These are phyloP conservation scores for Cephalotes varians DNA, from an alignment of 2,888 invertebrate genomes.

Conservation along the genomic window DNA sequence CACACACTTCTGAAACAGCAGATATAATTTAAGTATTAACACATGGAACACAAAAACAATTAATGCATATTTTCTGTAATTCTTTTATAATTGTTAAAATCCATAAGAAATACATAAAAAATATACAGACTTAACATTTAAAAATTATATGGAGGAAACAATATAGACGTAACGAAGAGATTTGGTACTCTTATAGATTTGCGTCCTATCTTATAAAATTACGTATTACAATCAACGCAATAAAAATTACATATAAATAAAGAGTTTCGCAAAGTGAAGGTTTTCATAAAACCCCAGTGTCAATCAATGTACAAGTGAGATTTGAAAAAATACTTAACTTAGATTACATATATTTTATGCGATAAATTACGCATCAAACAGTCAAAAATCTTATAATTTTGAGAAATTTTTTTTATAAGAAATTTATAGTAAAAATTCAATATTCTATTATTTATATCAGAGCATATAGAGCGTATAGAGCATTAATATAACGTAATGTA, in stretches of 20 bases:
- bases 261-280: slow-evolving; percentile 11
- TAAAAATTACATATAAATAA: slow-evolving; percentile 48
- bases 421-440: slow-evolving; percentile 22
- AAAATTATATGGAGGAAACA: slow-evolving; percentile 25
- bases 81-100: slow-evolving; percentile 33
- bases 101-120: slow-evolving; percentile 48
- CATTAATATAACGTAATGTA: slow-evolving; percentile 43
- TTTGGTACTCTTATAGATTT: slow-evolving; percentile 45
- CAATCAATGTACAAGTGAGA: slow-evolving; percentile 34
- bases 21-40: not conserved
- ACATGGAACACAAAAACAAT: not conserved
- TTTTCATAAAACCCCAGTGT: not conserved
- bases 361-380: slow-evolving; percentile 31
- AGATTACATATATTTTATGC: slow-evolving; percentile 10
- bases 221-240: not conserved
- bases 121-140: slow-evolving; percentile 45
- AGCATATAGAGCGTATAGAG: slow-evolving; percentile 21
- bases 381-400: slow-evolving; percentile 21
- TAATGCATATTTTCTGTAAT: not conserved
- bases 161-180: slow-evolving; percentile 30
- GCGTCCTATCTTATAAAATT: slow-evolving; percentile 24
- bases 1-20: not conserved
- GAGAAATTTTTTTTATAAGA: not conserved
- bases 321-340: slow-evolving; percentile 36
- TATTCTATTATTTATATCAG: slow-evolving; percentile 43